Evolutionary conservation across 2,888 invertebrate species (phyloP), one percentile per base, ranked within the genome.

Genomic region (Allygus modestus): DNA sequence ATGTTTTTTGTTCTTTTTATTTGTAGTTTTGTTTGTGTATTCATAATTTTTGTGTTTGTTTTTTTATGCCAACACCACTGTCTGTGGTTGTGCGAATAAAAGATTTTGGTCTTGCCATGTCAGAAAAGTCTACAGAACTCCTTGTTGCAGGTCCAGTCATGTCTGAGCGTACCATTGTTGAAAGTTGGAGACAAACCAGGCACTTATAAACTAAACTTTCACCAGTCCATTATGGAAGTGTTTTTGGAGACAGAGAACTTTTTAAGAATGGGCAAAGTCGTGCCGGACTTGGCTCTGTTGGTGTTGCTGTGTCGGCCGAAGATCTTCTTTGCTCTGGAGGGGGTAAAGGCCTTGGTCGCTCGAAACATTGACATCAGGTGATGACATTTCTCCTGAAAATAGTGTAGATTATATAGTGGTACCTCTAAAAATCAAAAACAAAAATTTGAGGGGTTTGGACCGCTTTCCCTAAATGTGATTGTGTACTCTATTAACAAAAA

Each of bases 211-310:
- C 92, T 96, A 0, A 95, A 97, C 90, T 95, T 97, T 88, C 95
- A 96, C 89, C 92, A 93, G 0, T 94, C 93, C 81, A 94, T 96
- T 81, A 90, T 91, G 0, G 95, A 95, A 90, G 93, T 96, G 79
- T 95, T 96, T 65, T 92, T 94, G 86, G 97, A 97, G 91, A 93
- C 96, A 0, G 96, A 97, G 89, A 94, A 95, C 88, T 95, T 97
- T 93, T 94, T 94, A 90, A 96, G 96, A 89, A 91, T 97, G 85
- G 93, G 93, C 51, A 90, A 97, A 75, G 94, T 92, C 88, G 94
- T 97, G 5, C 96, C 97, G 0, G 95, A 96, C 88, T 92, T 94
- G 51, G 96, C 96, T 4, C 94, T 95, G 89, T 93, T 96, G 33
- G 92, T 97, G 7, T 93, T 94, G 0, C 95, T 94, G 88, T 94